Percentiles rank a stretch among this genome's conserved stretches.
phyloP scores from a whole-genome alignment of 23 tunicate genomes.

The Corella eumyota region DNA sequence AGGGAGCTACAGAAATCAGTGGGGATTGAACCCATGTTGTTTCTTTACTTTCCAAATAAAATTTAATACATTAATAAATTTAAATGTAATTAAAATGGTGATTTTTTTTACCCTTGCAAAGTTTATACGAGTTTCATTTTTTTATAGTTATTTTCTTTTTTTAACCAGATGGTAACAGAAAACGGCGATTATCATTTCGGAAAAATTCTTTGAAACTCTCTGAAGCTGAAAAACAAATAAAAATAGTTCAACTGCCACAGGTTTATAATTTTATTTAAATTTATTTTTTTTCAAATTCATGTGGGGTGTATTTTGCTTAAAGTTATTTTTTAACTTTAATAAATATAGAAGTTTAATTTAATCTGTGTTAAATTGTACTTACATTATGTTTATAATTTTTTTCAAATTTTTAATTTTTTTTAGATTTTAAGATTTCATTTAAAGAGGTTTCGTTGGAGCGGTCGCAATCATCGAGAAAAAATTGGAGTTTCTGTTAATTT shows the following conservation, averaged over 20 bases:
- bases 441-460: conserved; percentile 95
- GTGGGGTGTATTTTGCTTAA: too few relatives aligned
- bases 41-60: neutral
- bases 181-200: conserved; percentile 32
- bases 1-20: too few relatives aligned
- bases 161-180: conserved; percentile 10
- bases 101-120: too few relatives aligned
- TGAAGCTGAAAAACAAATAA: conserved; percentile 97
- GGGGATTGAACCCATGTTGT: too few relatives aligned
- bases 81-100: too few relatives aligned
- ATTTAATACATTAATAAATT: neutral
- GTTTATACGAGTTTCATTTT: too few relatives aligned
- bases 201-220: conserved; percentile 47
- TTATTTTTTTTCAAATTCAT: neutral
- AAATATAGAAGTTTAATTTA: neutral
- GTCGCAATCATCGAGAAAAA: conserved; percentile 85
- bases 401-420: neutral
- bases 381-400: neutral
- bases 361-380: neutral
- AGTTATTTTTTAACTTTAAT: neutral
- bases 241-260: conserved; percentile 78
- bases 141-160: too few relatives aligned
- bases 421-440: conserved; percentile 86
- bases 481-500: conserved; percentile 85
- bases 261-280: too few relatives aligned